Conservation (phyloP, 2,797 vertebrate species). For the Limosa lapponica region DNA sequence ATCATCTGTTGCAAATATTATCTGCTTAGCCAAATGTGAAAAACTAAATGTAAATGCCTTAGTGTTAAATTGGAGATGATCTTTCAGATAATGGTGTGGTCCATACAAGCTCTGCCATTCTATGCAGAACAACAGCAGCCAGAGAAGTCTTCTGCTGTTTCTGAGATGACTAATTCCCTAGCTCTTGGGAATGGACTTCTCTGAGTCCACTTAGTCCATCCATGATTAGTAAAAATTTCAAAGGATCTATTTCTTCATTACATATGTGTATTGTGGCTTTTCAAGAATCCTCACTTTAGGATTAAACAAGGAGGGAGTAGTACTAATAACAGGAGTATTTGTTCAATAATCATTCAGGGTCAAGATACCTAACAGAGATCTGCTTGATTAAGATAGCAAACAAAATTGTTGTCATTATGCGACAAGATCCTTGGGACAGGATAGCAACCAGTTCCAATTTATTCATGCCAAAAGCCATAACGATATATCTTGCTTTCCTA, state of each 20-base stretch:
- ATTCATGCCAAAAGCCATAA: neutral
- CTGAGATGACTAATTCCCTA: neutral
- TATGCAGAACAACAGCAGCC: neutral
- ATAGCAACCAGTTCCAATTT: neutral
- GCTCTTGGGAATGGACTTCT: neutral
- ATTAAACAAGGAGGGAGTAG: neutral
- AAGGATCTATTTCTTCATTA: neutral
- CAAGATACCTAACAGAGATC: neutral
- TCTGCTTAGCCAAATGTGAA: neutral
- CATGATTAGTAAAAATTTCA: neutral
- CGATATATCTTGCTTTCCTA: neutral
- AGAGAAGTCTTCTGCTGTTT: neutral
- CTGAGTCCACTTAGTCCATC: neutral
- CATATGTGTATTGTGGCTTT: rapidly evolving
- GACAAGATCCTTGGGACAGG: neutral
- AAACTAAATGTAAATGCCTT: neutral
- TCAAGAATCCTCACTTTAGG: neutral
- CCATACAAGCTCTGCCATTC: neutral
- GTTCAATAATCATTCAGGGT: neutral
- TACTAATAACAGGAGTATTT: neutral
- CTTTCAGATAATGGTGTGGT: neutral
- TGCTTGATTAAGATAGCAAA: neutral
- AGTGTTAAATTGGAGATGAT: neutral
- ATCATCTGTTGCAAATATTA: neutral
- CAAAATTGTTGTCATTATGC: neutral